Evolutionary conservation across 2,797 vertebrate species (phyloP).

Genomic region (Eospalax fontanierii): DNA sequence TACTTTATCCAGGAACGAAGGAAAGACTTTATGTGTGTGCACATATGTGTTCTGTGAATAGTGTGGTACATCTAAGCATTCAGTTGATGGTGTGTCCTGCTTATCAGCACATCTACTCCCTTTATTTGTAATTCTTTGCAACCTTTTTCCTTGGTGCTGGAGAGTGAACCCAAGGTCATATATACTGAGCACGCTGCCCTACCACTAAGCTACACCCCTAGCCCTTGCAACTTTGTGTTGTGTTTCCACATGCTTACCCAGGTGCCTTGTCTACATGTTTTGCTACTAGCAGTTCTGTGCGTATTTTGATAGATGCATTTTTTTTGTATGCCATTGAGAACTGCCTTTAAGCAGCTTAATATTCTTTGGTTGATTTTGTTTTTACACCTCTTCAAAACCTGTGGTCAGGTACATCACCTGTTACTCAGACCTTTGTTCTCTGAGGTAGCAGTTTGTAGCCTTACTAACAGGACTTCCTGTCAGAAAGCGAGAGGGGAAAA

Average conservation of each 20-base stretch:
- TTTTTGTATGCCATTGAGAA: not conserved
- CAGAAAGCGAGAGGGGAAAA: not conserved
- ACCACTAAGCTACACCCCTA: not conserved
- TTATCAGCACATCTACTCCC: not conserved
- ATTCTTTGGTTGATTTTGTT: constrained; percentile 1
- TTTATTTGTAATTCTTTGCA: constrained; percentile 44
- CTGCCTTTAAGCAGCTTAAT: not conserved
- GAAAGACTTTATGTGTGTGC: not conserved
- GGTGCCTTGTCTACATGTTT: not conserved
- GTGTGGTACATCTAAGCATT: not conserved
- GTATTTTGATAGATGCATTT: not conserved
- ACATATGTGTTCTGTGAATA: not conserved
- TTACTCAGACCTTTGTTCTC: not conserved
- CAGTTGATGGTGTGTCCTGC: not conserved
- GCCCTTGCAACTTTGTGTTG: not conserved
- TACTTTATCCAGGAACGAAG: not conserved
- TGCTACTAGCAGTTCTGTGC: not conserved
- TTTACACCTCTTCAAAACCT: not conserved
- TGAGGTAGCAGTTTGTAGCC: not conserved
- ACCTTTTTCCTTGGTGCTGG: not conserved
- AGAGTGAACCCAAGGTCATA: not conserved
- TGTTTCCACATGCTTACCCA: not conserved
- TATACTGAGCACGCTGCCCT: not conserved
- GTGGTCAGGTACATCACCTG: not conserved
- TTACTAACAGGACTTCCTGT: not conserved